Percentiles rank a stretch among this genome's conserved stretches.
Evolutionary conservation across 2,113 vertebrate genomes (phyloP).

Genomic region (Charadrius vociferus): DNA sequence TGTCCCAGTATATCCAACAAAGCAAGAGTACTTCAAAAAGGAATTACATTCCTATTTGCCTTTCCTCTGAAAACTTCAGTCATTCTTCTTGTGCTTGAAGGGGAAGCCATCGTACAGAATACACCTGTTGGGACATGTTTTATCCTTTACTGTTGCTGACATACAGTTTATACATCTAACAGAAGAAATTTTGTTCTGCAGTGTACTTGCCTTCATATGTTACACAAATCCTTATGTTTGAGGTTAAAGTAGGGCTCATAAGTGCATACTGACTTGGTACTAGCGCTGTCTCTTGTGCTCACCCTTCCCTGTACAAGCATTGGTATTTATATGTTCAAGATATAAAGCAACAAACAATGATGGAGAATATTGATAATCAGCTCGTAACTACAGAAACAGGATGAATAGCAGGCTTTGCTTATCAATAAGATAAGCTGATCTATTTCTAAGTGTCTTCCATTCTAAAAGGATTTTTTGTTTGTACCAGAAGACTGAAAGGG

Average conservation of each 20-base stretch:
- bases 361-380: background rate
- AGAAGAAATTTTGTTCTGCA: background rate
- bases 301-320: background rate
- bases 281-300: background rate
- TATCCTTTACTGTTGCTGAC: background rate
- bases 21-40: background rate
- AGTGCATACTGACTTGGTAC: background rate
- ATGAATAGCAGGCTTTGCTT: background rate
- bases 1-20: background rate
- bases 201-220: background rate
- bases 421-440: background rate
- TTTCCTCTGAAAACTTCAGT: background rate
- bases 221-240: background rate
- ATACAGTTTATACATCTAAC: background rate
- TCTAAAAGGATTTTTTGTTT: background rate
- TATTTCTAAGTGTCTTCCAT: background rate
- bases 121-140: background rate
- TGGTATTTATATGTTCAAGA: background rate
- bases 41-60: background rate
- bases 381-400: background rate
- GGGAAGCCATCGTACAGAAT: background rate
- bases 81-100: background rate
- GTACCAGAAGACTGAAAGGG: background rate
- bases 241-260: background rate
- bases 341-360: background rate